Conservation (phyloP, 2,888 invertebrate species). For the Limnephilus auricula region DNA sequence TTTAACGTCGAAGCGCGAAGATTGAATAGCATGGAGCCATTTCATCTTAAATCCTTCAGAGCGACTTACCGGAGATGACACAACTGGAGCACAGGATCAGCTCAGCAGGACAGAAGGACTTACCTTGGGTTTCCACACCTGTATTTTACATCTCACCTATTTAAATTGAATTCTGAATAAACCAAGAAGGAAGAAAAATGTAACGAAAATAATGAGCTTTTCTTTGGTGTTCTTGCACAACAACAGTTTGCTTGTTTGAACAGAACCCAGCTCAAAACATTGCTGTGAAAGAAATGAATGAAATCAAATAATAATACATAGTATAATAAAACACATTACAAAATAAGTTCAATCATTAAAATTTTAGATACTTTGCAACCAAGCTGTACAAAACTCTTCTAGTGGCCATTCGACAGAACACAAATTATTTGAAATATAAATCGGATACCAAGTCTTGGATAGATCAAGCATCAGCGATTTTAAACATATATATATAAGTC, state of each 20-base stretch:
- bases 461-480: no score
- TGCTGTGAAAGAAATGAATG: neutral
- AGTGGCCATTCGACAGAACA: no score
- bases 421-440: no score
- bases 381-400: no score
- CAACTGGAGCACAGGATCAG: neutral
- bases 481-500: no score
- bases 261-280: neutral
- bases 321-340: neutral
- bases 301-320: neutral
- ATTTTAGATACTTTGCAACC: no score
- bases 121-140: constrained; percentile 37
- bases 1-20: neutral
- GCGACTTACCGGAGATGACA: constrained; percentile 20
- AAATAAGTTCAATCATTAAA: neutral
- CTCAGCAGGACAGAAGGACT: constrained; percentile 18
- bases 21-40: constrained; percentile 7
- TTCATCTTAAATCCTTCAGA: neutral
- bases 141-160: neutral
- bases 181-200: neutral
- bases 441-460: no score
- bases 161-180: constrained; percentile 42
- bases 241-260: neutral
- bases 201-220: no score
- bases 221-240: no score